Conservation (phyloP, 2,888 invertebrate genomes). For the Ecdyonurus torrentis region DNA sequence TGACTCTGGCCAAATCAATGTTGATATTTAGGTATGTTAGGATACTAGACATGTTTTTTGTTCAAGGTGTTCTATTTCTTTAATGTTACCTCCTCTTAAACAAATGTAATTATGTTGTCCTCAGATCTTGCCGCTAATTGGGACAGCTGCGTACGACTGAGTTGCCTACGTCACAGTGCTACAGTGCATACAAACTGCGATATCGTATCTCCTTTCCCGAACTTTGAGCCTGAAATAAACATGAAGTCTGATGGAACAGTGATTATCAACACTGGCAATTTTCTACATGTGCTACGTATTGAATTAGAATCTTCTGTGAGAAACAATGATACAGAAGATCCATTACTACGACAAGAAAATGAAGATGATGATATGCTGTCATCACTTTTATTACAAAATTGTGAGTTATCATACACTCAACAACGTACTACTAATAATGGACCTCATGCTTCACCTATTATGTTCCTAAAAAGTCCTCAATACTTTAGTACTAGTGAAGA, state of each 20-base stretch:
- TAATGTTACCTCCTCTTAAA: too few relatives aligned
- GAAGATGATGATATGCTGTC: background rate
- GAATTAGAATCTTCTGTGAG: constrained; percentile 27
- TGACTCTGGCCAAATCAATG: too few relatives aligned
- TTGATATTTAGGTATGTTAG: too few relatives aligned
- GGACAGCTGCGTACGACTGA: constrained; percentile 41
- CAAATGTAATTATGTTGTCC: constrained; percentile 6
- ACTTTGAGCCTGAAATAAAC: constrained; percentile 35
- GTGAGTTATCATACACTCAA: background rate
- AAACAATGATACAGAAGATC: background rate
- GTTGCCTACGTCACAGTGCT: constrained; percentile 77
- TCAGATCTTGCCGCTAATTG: constrained; percentile 34
- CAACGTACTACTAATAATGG: background rate
- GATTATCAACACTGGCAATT: constrained; percentile 70
- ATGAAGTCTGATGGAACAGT: constrained; percentile 38
- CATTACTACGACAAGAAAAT: background rate
- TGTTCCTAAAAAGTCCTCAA: background rate
- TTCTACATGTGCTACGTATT: constrained; percentile 58
- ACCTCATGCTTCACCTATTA: background rate
- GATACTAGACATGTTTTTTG: too few relatives aligned
- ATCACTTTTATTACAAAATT: background rate
- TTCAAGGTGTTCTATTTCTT: too few relatives aligned
- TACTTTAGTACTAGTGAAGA: background rate
- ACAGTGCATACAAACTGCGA: constrained; percentile 86
- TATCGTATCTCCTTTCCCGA: constrained; percentile 69